These are phyloP conservation scores for Acanthiza pusilla DNA, from an alignment of 2,797 vertebrate species.

Conservation along the genomic window DNA sequence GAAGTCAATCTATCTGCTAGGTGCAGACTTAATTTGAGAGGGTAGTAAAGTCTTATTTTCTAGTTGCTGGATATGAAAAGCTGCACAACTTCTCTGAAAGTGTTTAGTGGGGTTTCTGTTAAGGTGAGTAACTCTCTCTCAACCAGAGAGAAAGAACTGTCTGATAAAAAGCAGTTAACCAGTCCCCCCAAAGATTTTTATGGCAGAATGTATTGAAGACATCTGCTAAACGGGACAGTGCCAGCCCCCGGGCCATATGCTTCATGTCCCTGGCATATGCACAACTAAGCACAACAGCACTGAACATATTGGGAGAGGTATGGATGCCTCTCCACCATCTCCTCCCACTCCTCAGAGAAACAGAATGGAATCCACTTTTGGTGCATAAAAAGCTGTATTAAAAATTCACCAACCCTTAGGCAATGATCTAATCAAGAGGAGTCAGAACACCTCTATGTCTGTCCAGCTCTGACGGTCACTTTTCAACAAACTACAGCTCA, in stretches of 20 bases:
- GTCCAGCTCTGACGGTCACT: not conserved
- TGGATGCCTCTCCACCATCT: not conserved
- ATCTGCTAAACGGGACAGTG: constrained; percentile 69
- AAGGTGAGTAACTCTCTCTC: constrained; percentile 57
- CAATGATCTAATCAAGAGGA: constrained; percentile 9
- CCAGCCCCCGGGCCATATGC: constrained; percentile 72
- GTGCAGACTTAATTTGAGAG: not conserved
- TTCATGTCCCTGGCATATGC: constrained; percentile 64
- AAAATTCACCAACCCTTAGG: constrained; percentile 43
- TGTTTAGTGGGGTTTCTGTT: constrained; percentile 37
- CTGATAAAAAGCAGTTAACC: constrained; percentile 66
- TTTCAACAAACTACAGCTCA: not conserved
- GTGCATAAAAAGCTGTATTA: constrained; percentile 13
- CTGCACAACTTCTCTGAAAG: not conserved
- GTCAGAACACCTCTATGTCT: not conserved
- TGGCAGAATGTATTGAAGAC: constrained; percentile 66
- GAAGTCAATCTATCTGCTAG: not conserved
- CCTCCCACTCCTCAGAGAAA: constrained; percentile 42
- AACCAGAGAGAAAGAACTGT: constrained; percentile 51
- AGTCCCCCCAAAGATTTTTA: constrained; percentile 59
- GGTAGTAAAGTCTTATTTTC: not conserved
- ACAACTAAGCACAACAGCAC: constrained; percentile 49
- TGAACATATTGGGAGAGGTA: constrained; percentile 68
- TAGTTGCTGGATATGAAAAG: not conserved
- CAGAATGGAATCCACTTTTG: constrained; percentile 45